phyloP scores from a whole-genome alignment of 2,797 vertebrate species.

The Fistularia tabacaria region DNA sequence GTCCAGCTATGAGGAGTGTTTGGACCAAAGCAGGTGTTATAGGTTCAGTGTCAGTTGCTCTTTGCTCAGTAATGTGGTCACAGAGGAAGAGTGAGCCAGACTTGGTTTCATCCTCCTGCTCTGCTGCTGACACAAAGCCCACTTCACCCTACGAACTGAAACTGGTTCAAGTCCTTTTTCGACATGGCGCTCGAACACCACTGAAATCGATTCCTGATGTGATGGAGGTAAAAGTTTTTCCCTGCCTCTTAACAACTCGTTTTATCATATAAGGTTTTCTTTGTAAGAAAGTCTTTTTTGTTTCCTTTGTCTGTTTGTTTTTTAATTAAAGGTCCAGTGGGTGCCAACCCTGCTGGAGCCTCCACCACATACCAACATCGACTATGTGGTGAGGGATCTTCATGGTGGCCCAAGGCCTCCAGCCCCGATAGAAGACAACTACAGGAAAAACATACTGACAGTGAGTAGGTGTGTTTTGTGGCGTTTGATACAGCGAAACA shows the following conservation, averaged over 20 bases:
- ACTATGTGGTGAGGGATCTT: conserved; percentile 84
- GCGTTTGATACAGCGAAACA: not conserved
- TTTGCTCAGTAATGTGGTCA: conserved; percentile 71
- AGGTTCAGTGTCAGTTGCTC: conserved; percentile 60
- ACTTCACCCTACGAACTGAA: conserved; percentile 74
- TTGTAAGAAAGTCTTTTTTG: not conserved
- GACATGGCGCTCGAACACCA: conserved; percentile 90
- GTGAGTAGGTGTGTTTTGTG: conserved; percentile 62
- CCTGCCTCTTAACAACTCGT: not conserved
- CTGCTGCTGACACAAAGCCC: not conserved
- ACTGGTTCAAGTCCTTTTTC: conserved; percentile 86
- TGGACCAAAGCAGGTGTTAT: conserved; percentile 70
- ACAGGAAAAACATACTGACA: conserved; percentile 65
- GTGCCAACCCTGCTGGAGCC: conserved; percentile 76
- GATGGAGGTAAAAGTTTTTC: conserved; percentile 73
- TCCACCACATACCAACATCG: conserved; percentile 81
- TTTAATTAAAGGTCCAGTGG: conserved; percentile 83
- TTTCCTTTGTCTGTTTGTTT: conserved; percentile 2
- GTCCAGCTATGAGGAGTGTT: conserved; percentile 63
- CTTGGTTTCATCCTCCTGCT: not conserved
- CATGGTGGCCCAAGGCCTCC: conserved; percentile 81
- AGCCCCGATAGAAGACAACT: conserved; percentile 78
- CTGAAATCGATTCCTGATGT: conserved; percentile 81
- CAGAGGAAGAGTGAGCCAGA: conserved; percentile 58
- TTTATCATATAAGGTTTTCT: not conserved